These are phyloP conservation scores for Trichogramma evanescens DNA, from an alignment of 2,888 invertebrate species.

Conservation along the genomic window DNA sequence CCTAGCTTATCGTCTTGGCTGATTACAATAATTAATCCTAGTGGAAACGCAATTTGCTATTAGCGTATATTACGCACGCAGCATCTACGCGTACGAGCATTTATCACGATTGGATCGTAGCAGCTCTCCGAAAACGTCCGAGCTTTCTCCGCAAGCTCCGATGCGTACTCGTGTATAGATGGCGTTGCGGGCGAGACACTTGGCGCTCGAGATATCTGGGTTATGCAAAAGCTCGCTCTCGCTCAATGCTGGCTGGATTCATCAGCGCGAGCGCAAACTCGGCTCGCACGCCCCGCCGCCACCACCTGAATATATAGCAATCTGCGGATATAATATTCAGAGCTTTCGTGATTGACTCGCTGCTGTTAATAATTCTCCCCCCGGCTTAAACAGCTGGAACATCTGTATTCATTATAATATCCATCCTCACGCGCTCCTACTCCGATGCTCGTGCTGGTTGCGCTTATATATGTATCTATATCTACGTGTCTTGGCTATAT, in stretches of 20 bases:
- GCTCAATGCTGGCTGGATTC: too few species aligned
- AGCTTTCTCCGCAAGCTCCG: background rate
- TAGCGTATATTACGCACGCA: background rate
- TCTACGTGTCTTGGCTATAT: too few species aligned
- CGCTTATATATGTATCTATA: too few species aligned
- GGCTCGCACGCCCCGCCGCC: too few species aligned
- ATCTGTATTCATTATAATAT: too few species aligned
- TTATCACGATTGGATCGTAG: too few species aligned
- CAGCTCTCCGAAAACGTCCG: too few species aligned
- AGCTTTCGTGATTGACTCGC: background rate
- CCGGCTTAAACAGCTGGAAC: background rate
- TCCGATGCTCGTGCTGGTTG: background rate
- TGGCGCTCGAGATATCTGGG: background rate
- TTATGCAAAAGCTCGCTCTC: background rate
- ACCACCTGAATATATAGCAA: too few species aligned
- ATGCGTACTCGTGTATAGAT: background rate
- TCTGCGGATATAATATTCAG: background rate
- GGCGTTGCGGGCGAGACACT: background rate
- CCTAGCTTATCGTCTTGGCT: conserved; percentile 15
- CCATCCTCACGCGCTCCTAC: background rate
- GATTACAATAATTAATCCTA: conserved; percentile 20
- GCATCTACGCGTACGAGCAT: background rate
- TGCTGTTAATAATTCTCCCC: conserved; percentile 6
- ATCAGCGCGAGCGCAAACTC: background rate
- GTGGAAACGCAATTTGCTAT: background rate